phyloP scores from a whole-genome alignment of 2,113 vertebrate species.

The Erythrocercus mccallii region DNA sequence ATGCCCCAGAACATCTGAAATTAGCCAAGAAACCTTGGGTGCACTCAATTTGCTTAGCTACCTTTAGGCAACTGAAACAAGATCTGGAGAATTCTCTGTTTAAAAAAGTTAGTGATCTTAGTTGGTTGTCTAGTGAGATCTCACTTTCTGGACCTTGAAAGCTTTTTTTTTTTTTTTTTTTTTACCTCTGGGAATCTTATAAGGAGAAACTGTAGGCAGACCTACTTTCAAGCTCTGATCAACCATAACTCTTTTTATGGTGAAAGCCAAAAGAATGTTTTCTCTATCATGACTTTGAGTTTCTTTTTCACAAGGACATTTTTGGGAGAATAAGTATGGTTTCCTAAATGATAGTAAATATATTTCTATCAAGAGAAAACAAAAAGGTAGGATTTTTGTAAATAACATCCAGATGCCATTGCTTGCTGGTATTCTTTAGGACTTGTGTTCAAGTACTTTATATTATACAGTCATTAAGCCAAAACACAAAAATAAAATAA shows the following conservation, averaged over 20 bases:
- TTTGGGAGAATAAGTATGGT: neutral
- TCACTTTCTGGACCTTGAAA: neutral
- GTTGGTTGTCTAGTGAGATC: neutral
- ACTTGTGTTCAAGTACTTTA: neutral
- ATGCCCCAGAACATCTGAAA: neutral
- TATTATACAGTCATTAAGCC: neutral
- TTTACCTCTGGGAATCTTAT: neutral
- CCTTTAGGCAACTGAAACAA: neutral
- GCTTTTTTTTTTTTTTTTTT: accelerated
- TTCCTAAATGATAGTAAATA: neutral
- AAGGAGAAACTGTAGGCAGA: neutral
- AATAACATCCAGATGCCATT: neutral
- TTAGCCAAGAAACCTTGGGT: neutral
- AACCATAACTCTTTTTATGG: neutral
- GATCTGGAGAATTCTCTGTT: neutral
- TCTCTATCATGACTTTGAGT: neutral
- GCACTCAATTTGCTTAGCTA: neutral
- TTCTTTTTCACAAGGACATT: neutral
- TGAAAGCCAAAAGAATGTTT: neutral
- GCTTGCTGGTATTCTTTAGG: neutral
- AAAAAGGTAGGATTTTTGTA: neutral
- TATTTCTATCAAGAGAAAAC: neutral
- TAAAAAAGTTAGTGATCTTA: neutral
- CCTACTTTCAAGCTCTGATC: neutral
- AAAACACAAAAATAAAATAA: neutral